These are phyloP conservation scores for Phalacrocorax pelagicus DNA, from an alignment of 2,113 vertebrate genomes.

Conservation along the genomic window DNA sequence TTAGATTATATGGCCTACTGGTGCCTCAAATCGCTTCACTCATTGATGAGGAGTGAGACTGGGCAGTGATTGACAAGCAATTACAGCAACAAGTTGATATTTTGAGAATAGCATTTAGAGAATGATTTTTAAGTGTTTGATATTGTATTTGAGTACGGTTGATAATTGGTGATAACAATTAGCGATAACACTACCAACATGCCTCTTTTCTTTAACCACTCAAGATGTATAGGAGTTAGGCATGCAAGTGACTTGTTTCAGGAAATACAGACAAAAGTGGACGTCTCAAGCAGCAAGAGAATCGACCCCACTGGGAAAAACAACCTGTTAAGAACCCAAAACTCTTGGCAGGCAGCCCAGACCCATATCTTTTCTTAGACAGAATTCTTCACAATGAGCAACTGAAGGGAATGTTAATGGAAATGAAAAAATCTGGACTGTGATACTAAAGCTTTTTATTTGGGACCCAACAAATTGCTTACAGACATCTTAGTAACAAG, in stretches of 20 bases:
- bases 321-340: constrained; percentile 34
- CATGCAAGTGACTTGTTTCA: constrained; percentile 16
- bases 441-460: constrained; percentile 28
- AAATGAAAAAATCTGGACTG: constrained; percentile 14
- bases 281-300: not conserved
- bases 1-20: not conserved
- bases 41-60: not conserved
- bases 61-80: not conserved
- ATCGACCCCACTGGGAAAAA: not conserved
- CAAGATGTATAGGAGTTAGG: not conserved
- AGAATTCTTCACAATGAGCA: constrained; percentile 5
- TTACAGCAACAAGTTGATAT: not conserved
- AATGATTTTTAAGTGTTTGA: not conserved
- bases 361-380: constrained; percentile 4
- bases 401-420: constrained; percentile 22
- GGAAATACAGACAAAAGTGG: constrained; percentile 22
- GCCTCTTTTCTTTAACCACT: not conserved
- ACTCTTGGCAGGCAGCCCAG: constrained; percentile 28
- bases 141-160: not conserved
- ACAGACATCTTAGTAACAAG: not conserved
- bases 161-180: not conserved
- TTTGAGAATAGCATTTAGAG: not conserved
- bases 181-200: not conserved
- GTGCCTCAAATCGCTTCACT: not conserved
- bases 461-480: not conserved